A percentile compares a stretch with the other conserved stretches of the same genome.
These are phyloP conservation scores for Chrysaora quinquecirrha DNA, from an alignment of 30 jellyfish, hydroid and myxozoan species.

Conservation along the genomic window DNA sequence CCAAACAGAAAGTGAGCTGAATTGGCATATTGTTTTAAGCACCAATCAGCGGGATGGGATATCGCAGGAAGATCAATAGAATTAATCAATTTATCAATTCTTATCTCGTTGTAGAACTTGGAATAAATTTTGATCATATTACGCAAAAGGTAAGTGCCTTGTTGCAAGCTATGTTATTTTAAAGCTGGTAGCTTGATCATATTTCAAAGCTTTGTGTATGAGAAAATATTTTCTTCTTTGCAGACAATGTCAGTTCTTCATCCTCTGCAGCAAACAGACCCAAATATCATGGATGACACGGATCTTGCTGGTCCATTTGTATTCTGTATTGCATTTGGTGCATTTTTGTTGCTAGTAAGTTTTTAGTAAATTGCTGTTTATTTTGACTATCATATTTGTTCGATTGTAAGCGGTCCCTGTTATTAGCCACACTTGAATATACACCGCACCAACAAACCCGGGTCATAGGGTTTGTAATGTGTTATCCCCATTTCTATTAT, in stretches of 20 bases:
- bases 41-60: too few relatives aligned
- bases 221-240: background rate
- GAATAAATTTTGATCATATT: conserved; percentile 88
- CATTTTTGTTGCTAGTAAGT: conserved; percentile 85
- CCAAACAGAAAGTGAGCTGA: too few relatives aligned
- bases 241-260: conserved; percentile 94
- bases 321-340: conserved; percentile 95
- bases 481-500: too few relatives aligned
- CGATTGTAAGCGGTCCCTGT: background rate
- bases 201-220: too few relatives aligned
- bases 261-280: conserved; percentile 91
- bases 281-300: conserved; percentile 96
- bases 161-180: background rate
- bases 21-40: too few relatives aligned
- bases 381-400: background rate
- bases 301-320: conserved; percentile 99
- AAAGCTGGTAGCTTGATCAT: too few relatives aligned
- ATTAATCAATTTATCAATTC: too few relatives aligned
- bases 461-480: too few relatives aligned
- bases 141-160: conserved; percentile 64
- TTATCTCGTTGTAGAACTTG: conserved; percentile 89
- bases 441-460: too few relatives aligned
- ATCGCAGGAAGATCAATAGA: too few relatives aligned
- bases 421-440: too few relatives aligned
- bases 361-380: background rate